Base-by-base conservation (phyloP, 2,888 invertebrate species). In the Macaria liturata region DNA sequence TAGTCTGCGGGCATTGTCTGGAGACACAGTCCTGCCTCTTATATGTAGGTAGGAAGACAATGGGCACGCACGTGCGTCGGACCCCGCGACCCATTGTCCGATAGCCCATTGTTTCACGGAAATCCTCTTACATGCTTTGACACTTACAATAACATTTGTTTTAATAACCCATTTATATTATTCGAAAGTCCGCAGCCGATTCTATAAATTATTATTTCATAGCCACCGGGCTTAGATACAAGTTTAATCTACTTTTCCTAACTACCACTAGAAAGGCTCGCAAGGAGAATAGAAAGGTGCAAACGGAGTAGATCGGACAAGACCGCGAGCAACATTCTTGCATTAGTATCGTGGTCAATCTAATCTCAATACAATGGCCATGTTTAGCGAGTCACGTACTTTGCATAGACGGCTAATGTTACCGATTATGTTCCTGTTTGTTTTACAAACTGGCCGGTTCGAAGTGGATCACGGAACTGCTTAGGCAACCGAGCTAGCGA, bases 71-170 rank as follows among this genome's bases (percentile, higher is more conserved):
- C 89, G 90, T 88, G 90, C 85, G 79, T 69, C 69, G 72, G 59
- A 67, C 71, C 67, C 47, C 59, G 49, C 52, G 46, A 65, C 57
- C 86, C 81, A 88, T 89, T 89, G 89, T 90, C 86, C 80, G 71
- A 71, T 63, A 40, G 68, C 57, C 84, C 84, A 89, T 89, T 90
- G 89, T 89, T 86, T 86, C 82, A 85, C 78, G 81, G 84, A 85
- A 86, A 86, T 85, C 81, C 81, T 84, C 71, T 72, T 78, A 83
- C 81, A 84, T 72, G 81, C 78, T 82, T 85, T 83, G 84, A 83
- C 84, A 86, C 59, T 60, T 46, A 55, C 59, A 60, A 60, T 59
- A 52, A 59, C 55, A 54, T 55, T 54, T 52, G 55, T 52, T 52
- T 52, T 49, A 45, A 60, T 60, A 54, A 59, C n/a, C 46, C 52